Conservation (phyloP, 2,113 vertebrate genomes). For the Notarius quadriscutis region DNA sequence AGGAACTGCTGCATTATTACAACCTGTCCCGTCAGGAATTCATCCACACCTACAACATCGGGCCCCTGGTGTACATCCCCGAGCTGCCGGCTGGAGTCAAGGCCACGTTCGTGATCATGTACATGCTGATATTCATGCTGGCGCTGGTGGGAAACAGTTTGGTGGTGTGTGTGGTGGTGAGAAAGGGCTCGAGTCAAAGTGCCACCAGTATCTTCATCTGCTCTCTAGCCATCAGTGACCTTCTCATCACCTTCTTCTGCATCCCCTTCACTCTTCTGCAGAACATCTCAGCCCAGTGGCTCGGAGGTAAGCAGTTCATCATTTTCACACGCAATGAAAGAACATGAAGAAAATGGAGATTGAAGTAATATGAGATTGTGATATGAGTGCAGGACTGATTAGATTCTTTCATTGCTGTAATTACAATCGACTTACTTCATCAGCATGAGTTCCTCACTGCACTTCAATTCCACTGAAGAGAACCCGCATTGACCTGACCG, state of each 20-base stretch:
- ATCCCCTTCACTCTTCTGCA: conserved; percentile 80
- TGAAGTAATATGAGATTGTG: neutral
- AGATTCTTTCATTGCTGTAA: neutral
- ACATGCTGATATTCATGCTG: conserved; percentile 74
- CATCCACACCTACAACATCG: conserved; percentile 75
- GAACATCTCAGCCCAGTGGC: conserved; percentile 80
- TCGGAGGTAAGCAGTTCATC: conserved; percentile 73
- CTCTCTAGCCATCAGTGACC: conserved; percentile 80
- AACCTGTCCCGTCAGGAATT: conserved; percentile 79
- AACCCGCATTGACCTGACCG: neutral
- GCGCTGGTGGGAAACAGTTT: conserved; percentile 79
- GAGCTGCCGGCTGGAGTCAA: conserved; percentile 73
- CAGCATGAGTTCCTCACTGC: neutral
- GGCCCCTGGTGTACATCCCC: conserved; percentile 78
- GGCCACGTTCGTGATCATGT: conserved; percentile 73
- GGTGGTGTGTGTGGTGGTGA: conserved; percentile 75
- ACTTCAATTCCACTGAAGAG: neutral
- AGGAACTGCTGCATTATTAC: conserved; percentile 71
- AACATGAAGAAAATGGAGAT: neutral
- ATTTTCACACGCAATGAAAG: neutral
- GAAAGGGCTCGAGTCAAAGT: conserved; percentile 71
- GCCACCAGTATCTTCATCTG: conserved; percentile 78
- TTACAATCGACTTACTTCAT: neutral
- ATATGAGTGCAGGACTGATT: neutral
- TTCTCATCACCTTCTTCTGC: conserved; percentile 84